phyloP scores from a whole-genome alignment of 2,888 invertebrate species.

The Lomographa bimaculata region DNA sequence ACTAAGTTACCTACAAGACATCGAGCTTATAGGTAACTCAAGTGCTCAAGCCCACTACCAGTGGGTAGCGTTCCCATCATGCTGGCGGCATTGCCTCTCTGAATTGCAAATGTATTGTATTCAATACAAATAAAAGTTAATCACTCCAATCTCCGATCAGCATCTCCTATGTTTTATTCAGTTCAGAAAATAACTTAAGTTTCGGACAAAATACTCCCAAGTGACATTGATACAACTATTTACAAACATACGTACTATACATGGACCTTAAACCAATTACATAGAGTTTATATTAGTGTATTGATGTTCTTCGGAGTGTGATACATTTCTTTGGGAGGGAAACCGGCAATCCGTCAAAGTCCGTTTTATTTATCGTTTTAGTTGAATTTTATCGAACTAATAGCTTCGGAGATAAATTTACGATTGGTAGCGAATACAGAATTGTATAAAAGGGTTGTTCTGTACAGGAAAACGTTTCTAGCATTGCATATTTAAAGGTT shows the following conservation, averaged over 20 bases:
- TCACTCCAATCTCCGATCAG: slow-evolving; percentile 43
- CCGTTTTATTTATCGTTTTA: slow-evolving; percentile 81
- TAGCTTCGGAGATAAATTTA: slow-evolving; percentile 79
- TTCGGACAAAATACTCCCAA: slow-evolving; percentile 80
- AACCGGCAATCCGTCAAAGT: slow-evolving; percentile 79
- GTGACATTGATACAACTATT: slow-evolving; percentile 74
- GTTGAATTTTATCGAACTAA: slow-evolving; percentile 83
- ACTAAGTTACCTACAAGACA: no score
- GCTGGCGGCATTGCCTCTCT: no score
- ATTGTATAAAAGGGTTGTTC: slow-evolving; percentile 71
- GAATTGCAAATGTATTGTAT: no score
- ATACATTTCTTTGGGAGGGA: slow-evolving; percentile 71
- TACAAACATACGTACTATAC: slow-evolving; percentile 40
- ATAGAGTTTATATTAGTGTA: slow-evolving; percentile 12
- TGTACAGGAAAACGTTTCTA: slow-evolving; percentile 19
- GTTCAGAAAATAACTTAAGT: slow-evolving; percentile 76
- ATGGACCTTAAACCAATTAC: neutral
- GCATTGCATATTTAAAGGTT: slow-evolving; percentile 27
- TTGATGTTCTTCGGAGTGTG: slow-evolving; percentile 4
- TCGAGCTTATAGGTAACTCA: no score
- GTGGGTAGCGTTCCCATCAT: no score
- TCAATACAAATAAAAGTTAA: slow-evolving; percentile 23
- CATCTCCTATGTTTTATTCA: slow-evolving; percentile 73
- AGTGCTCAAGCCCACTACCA: no score
- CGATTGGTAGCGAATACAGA: slow-evolving; percentile 62